phyloP scores from a whole-genome alignment of 2,113 vertebrate genomes.

The Telmatochromis sp. region DNA sequence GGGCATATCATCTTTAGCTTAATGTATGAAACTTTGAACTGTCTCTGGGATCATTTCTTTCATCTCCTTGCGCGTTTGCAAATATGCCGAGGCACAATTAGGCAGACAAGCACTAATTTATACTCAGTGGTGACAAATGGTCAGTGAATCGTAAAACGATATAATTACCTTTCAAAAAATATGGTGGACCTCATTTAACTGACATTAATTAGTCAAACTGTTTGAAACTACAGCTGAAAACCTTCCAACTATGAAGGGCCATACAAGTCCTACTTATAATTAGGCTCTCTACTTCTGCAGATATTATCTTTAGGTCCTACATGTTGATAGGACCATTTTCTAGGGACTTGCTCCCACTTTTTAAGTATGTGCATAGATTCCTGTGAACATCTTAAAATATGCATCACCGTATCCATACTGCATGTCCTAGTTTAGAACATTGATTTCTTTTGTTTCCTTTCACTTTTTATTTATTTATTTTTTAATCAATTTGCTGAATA shows the following conservation, averaged over 20 bases:
- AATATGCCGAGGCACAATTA: slow-evolving; percentile 62
- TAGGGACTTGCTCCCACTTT: not conserved
- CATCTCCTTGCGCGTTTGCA: slow-evolving; percentile 19
- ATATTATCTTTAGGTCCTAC: slow-evolving; percentile 9
- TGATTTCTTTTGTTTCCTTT: not conserved
- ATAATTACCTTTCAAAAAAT: slow-evolving; percentile 76
- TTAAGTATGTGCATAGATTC: not conserved
- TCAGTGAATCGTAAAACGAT: slow-evolving; percentile 70
- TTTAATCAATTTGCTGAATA: not conserved
- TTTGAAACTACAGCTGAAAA: slow-evolving; percentile 56
- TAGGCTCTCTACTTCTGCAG: slow-evolving; percentile 29
- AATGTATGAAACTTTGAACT: slow-evolving; percentile 33
- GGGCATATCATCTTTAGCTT: slow-evolving; percentile 19
- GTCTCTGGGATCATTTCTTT: slow-evolving; percentile 49
- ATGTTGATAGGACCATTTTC: slow-evolving; percentile 5
- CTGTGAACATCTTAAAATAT: not conserved
- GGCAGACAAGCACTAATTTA: slow-evolving; percentile 62
- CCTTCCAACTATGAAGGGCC: slow-evolving; percentile 53
- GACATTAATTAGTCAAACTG: slow-evolving; percentile 72
- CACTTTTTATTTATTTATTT: not conserved
- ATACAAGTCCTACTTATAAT: slow-evolving; percentile 59
- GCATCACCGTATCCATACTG: not conserved
- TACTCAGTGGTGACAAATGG: slow-evolving; percentile 67
- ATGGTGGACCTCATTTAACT: slow-evolving; percentile 64
- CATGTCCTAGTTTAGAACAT: not conserved